Percentiles rank a stretch among this genome's conserved stretches.
Conservation (phyloP, 2,888 invertebrate genomes). For the Marronus borbonicus region DNA sequence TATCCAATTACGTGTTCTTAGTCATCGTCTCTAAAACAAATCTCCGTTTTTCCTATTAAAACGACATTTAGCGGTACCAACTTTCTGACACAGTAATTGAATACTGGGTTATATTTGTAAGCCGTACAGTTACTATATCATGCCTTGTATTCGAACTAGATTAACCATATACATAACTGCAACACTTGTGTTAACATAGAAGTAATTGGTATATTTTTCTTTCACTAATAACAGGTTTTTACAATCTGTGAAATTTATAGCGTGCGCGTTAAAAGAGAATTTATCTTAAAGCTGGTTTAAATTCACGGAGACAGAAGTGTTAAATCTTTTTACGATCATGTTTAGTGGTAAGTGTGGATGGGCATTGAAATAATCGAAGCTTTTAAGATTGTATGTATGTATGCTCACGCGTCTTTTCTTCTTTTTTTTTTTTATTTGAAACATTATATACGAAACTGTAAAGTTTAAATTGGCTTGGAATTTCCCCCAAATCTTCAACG, state of each 20-base stretch:
- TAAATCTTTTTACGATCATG: neutral
- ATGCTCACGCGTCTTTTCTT: no score
- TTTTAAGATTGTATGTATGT: no score
- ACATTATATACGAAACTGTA: no score
- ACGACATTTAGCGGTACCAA: slow-evolving; percentile 36
- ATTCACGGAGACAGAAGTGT: neutral
- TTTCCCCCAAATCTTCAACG: no score
- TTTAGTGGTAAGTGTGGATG: neutral
- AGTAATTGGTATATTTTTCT: slow-evolving; percentile 13
- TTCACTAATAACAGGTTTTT: slow-evolving; percentile 4
- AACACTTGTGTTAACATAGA: neutral
- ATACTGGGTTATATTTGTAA: slow-evolving; percentile 35
- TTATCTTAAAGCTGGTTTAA: neutral
- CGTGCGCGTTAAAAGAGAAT: neutral
- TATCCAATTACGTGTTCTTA: neutral
- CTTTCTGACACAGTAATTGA: neutral
- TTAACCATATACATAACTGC: slow-evolving; percentile 14
- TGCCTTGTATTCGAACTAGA: slow-evolving; percentile 9
- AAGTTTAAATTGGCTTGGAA: no score
- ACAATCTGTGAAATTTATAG: slow-evolving; percentile 18
- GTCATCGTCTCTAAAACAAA: neutral
- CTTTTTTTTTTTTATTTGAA: no score
- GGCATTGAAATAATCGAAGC: no score
- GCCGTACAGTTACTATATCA: slow-evolving; percentile 8
- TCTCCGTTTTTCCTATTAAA: slow-evolving; percentile 22